Evolutionary conservation across 2,113 vertebrate genomes (phyloP), one percentile per base, ranked within the genome.

Genomic region (Lethenteron camtschaticum): DNA sequence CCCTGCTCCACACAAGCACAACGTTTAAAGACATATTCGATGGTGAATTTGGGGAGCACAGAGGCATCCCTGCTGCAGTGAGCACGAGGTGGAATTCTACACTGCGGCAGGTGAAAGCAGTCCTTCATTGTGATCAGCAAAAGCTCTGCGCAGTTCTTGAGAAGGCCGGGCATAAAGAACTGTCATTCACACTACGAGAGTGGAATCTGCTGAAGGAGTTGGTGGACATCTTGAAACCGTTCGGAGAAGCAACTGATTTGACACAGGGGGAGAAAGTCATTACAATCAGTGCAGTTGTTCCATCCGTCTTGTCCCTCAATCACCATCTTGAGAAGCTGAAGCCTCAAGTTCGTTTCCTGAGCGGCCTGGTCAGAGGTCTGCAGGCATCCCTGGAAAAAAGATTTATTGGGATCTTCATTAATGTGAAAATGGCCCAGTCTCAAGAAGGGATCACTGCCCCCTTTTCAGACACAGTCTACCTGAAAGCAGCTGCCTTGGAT

Each of bases 171-270:
- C 70, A 72, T 56, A 71, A 66, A 56, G 72, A 73, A 63, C 10
- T 56, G 55, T 20, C 69, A 24, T 73, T 73, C 55, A 68, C 72
- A 68, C 11, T 55, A 56, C 68, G 68, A 59, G 72, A 73, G 55
- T 71, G 70, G 73, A 70, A 58, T 70, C 70, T 68, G 24, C 70
- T 73, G 9, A 60, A 72, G 56, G 73, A 74, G 24, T 55, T 74
- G 56, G 59, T 68, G 11, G 41, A 69, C 56, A 57, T 74, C 56
- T 63, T 73, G 16, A 10, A 68, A 20, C 70, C 58, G 8, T 74
- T 73, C 70, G 16, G 16, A 18, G 59, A 74, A 58, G 73, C 73
- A 41, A 74, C 57, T 63, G 70, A 72, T 56, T 59, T 73, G 13
- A 73, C 70, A 12, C 63, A 69, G 56, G 72, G 72, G 4, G 70